These are phyloP conservation scores for Galagoides demidoff DNA, from an alignment of 2,797 vertebrate genomes.

Conservation along the genomic window DNA sequence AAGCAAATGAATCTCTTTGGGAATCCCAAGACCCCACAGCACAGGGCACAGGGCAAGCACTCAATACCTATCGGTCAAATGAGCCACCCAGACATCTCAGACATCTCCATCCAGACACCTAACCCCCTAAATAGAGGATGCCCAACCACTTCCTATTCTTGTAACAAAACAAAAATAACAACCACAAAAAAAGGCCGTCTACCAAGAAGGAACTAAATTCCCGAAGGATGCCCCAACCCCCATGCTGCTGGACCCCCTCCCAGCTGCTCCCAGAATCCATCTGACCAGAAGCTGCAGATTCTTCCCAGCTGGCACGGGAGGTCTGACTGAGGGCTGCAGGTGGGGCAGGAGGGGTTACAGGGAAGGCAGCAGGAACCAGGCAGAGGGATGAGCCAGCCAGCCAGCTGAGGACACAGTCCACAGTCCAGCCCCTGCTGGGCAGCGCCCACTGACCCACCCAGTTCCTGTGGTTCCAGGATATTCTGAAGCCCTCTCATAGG, in stretches of 20 bases:
- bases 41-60: background rate
- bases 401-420: rapidly evolving
- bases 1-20: too few species aligned
- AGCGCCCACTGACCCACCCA: rapidly evolving
- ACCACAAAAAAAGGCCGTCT: rapidly evolving
- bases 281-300: background rate
- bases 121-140: rapidly evolving
- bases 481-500: rapidly evolving
- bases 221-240: rapidly evolving
- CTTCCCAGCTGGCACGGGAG: background rate
- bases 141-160: background rate
- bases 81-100: rapidly evolving
- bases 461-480: rapidly evolving
- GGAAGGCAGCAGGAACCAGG: background rate
- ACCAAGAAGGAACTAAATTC: background rate
- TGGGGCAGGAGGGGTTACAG: background rate
- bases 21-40: background rate
- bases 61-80: rapidly evolving
- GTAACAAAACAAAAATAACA: background rate
- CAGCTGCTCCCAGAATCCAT: background rate
- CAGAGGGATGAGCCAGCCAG: background rate
- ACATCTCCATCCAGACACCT: background rate
- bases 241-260: rapidly evolving
- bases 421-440: background rate
- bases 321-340: background rate